Base-by-base conservation (phyloP, 1,140 invertebrate genomes). In the Apis cerana region DNA sequence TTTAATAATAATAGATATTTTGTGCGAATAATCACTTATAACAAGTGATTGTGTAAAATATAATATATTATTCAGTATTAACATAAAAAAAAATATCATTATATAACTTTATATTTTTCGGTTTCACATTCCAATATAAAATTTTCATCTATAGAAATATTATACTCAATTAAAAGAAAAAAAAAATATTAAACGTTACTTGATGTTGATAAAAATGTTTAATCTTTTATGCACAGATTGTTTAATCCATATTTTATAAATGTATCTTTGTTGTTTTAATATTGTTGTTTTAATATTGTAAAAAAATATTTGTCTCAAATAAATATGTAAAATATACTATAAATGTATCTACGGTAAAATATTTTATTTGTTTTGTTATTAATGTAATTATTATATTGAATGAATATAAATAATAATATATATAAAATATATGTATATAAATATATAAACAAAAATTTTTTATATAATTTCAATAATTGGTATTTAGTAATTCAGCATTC, bases 1-100 rank as follows among this genome's bases (percentile, higher is more conserved):
- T 82, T 77, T 59, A 72, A 85, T 21, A 80, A 75, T 43, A 43
- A 43, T 43, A 43, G 33, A 43, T 84, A 62, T 76, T 64, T 89
- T 83, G 54, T 72, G 78, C 69, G 81, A 71, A 65, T 85, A 81
- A 86, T 80, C 85, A 88, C 76, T 82, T 83, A 69, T 67, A 33
- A 43, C 21, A 88, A 87, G 82, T 84, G 88, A 87, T 87, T 68
- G 87, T 92, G 89, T 90, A 92, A 93, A 93, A 90, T 93, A 91
- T 94, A 93, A 93, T 93, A 91, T 92, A 93, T 92, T 82, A 89
- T 90, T 89, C 92, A 94, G 92, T 94, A 94, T 94, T 94, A 91
- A 92, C 76, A 89, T 91, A 89, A 87, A 70, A 86, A 87, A 85
- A 89, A 85, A 82, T 87, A 86, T 77, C 82, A 83, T 83, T 81